These are phyloP conservation scores for Tapirus terrestris DNA, from an alignment of 2,113 vertebrate genomes.

Conservation along the genomic window DNA sequence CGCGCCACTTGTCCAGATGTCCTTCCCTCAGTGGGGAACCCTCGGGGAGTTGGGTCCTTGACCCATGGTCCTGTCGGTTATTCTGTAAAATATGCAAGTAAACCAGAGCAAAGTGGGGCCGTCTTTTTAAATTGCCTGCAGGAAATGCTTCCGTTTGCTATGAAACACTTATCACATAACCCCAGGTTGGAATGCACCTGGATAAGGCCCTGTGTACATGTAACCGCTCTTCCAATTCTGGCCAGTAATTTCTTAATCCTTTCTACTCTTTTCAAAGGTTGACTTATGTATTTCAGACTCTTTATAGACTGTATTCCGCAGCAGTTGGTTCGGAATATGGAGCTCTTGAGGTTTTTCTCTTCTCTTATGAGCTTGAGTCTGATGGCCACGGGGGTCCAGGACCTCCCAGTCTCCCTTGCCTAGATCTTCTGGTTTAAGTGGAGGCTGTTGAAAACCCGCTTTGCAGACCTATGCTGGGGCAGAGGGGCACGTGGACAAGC, in stretches of 20 bases:
- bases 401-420: not conserved
- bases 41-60: not conserved
- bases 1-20: too few relatives aligned
- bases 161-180: fast-evolving
- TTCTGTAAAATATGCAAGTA: too few relatives aligned
- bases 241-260: not conserved
- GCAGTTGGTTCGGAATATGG: fast-evolving
- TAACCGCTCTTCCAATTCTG: not conserved
- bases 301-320: fast-evolving
- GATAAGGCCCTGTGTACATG: fast-evolving
- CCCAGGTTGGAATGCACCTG: fast-evolving
- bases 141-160: fast-evolving
- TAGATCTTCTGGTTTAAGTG: not conserved
- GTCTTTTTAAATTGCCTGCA: fast-evolving
- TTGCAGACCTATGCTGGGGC: not conserved
- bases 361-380: fast-evolving
- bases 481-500: not conserved
- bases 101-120: fast-evolving
- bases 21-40: not conserved
- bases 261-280: not conserved
- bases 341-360: not conserved
- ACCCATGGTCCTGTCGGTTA: not conserved
- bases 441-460: not conserved
- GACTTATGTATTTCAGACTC: not conserved
- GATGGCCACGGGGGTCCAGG: fast-evolving